A percentile compares a stretch with the other conserved stretches of the same genome.
phyloP scores from a whole-genome alignment of 2,888 invertebrate species.

The Isoperla grammatica region DNA sequence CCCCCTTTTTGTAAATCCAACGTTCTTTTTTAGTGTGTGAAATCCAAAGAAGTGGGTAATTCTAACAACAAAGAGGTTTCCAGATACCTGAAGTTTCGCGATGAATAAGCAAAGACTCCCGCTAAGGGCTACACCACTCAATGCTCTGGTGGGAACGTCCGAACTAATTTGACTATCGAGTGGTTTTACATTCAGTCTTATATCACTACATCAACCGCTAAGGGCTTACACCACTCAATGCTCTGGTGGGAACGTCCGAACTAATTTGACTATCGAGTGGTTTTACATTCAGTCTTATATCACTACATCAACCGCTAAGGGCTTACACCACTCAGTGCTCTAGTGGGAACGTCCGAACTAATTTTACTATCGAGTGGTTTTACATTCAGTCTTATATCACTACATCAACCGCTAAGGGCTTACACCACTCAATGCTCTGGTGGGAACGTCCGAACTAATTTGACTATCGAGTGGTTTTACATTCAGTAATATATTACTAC shows the following conservation, averaged over 20 bases:
- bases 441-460: neutral
- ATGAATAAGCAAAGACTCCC: slow-evolving; percentile 19
- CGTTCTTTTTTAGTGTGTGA: slow-evolving; percentile 25
- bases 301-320: neutral
- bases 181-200: neutral
- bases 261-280: neutral
- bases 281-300: neutral
- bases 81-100: slow-evolving; percentile 22
- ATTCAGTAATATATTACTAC: neutral
- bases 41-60: slow-evolving; percentile 20
- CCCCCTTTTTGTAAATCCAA: slow-evolving; percentile 24
- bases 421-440: neutral
- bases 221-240: neutral
- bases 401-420: neutral
- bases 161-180: neutral
- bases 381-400: neutral
- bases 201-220: neutral
- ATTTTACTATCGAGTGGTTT: neutral
- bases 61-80: slow-evolving; percentile 18
- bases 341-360: neutral
- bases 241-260: neutral
- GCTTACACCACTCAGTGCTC: neutral
- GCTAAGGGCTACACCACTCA: neutral
- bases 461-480: neutral
- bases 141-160: neutral